Conservation (phyloP, 2,888 invertebrate species). For the Itoplectis maculator region DNA sequence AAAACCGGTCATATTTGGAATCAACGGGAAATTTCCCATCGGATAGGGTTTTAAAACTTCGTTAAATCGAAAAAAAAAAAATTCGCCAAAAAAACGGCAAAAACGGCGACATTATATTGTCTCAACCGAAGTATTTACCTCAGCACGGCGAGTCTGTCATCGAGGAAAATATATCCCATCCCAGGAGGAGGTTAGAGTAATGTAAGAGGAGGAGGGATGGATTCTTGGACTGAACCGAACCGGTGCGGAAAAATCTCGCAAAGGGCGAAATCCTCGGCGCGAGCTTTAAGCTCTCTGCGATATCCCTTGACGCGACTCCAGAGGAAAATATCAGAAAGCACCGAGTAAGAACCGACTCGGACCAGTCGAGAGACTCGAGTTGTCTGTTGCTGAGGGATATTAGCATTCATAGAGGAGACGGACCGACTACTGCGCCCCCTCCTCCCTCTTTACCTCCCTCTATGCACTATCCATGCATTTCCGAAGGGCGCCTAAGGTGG, state of each 20-base stretch:
- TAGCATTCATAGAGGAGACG: slow-evolving; percentile 28
- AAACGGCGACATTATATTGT: neutral
- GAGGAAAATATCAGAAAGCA: slow-evolving; percentile 1
- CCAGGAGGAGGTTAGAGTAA: neutral
- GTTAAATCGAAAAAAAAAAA: no score
- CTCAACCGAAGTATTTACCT: slow-evolving; percentile 15
- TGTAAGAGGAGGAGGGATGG: no score
- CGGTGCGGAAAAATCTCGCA: neutral
- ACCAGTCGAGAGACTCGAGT: neutral
- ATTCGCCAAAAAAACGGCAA: no score
- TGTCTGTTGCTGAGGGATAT: slow-evolving; percentile 20
- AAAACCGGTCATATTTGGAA: no score
- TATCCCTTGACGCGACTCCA: neutral
- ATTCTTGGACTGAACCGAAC: no score
- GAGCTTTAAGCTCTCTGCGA: neutral
- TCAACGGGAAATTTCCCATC: no score
- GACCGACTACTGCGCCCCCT: neutral
- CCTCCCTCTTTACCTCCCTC: neutral
- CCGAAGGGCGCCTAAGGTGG: neutral
- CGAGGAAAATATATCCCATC: slow-evolving; percentile 4
- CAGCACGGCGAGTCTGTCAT: neutral
- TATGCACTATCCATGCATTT: slow-evolving; percentile 29
- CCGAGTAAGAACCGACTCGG: slow-evolving; percentile 7
- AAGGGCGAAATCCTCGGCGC: neutral
- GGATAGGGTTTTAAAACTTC: no score